Percentiles rank a stretch among this genome's conserved stretches.
Conservation (phyloP, 1,140 invertebrate genomes). For the Cydia splendana region DNA sequence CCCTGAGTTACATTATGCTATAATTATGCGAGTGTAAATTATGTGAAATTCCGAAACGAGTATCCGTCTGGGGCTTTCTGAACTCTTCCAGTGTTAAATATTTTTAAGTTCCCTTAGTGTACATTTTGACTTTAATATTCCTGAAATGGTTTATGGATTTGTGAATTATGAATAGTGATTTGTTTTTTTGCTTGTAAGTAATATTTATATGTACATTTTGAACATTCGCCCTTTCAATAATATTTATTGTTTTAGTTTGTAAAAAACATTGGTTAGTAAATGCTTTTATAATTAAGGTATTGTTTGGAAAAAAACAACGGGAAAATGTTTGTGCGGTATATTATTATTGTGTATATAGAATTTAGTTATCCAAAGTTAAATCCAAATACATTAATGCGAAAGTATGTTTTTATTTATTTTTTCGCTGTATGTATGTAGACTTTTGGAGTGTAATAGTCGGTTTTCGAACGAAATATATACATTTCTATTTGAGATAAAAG, state of each 20-base stretch:
- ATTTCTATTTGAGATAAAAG: not conserved
- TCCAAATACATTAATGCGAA: conserved; percentile 65
- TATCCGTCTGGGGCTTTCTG: conserved; percentile 43
- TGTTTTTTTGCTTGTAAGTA: conserved; percentile 70
- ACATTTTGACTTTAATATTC: conserved; percentile 54
- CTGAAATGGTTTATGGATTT: conserved; percentile 41
- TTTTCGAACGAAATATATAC: conserved; percentile 8
- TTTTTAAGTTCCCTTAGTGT: conserved; percentile 51
- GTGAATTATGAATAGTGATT: conserved; percentile 56
- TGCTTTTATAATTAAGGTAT: conserved; percentile 54
- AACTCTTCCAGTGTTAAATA: conserved; percentile 57
- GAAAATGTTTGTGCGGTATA: conserved; percentile 54
- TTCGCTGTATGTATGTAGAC: conserved; percentile 46
- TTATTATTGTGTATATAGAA: conserved; percentile 69
- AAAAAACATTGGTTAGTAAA: conserved; percentile 56
- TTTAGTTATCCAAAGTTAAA: conserved; percentile 69
- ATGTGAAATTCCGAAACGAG: conserved; percentile 12
- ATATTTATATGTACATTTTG: conserved; percentile 76
- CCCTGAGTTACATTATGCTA: conserved; percentile 12
- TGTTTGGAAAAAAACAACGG: conserved; percentile 42
- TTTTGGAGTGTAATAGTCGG: conserved; percentile 23
- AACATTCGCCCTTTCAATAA: conserved; percentile 51
- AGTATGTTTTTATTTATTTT: conserved; percentile 55
- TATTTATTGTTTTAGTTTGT: conserved; percentile 63
- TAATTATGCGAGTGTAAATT: conserved; percentile 26